Evolutionary conservation across 2,113 vertebrate species (phyloP), one percentile per base, ranked within the genome.

Genomic region (Tragulus kanchil): DNA sequence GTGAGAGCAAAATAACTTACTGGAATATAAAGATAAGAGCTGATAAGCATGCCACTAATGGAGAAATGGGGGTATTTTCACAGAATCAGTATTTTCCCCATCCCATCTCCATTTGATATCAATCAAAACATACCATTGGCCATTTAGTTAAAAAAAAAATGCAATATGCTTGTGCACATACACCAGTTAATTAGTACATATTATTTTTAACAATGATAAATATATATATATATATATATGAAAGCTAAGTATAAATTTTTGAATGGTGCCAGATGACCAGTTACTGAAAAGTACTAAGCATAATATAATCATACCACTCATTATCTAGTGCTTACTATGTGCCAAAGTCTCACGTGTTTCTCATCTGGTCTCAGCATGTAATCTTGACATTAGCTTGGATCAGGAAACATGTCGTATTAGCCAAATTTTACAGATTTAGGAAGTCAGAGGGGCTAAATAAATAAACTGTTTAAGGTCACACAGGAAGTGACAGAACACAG

Each of bases 131-230:
- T 36, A 2, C 36, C 36, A 36, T 36, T 36, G 36, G 36, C 36
- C 36, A 36, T 36, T 36, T 36, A 36, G 36, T 36, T 36, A 36
- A 36, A 36, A 36, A 36, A 36, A 36, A 36, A 36, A 36, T 36
- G 36, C 36, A 36, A 36, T 36, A 36, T 36, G 36, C 36, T 36
- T 36, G 36, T 36, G 36, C 36, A 36, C 36, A 36, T 36, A 36
- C 36, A 36, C 36, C 36, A 36, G 36, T 36, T 36, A 36, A 36
- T 36, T 36, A 36, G 36, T 36, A 36, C 36, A 36, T 36, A 36
- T 36, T 36, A 36, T 36, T 36, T 94, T 95, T 84, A 87, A 61
- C 48, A 83, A 50, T 79, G n/a, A 82, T 56, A 85, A 42, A 95
- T 96, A 67, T n/a, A 54, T 36, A 36, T 36, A 36, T 36, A 36